phyloP scores from a whole-genome alignment of 2,113 vertebrate species.

The Zosterops lateralis region DNA sequence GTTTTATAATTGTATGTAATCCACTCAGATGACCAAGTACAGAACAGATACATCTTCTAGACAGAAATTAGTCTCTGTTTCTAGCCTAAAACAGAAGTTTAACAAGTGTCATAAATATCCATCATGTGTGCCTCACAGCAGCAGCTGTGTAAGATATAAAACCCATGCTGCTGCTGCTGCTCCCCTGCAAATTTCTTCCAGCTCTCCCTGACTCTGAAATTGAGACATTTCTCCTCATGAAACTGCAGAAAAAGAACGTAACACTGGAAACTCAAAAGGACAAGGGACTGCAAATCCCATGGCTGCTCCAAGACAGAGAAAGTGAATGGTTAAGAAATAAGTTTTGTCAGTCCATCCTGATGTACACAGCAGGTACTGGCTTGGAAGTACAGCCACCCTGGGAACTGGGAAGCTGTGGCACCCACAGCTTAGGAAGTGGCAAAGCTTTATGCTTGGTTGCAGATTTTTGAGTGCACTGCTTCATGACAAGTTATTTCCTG shows the following conservation, averaged over 20 bases:
- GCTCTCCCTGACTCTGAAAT: not conserved
- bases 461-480: not conserved
- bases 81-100: not conserved
- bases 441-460: not conserved
- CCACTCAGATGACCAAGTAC: not conserved
- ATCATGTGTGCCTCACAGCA: rapidly evolving
- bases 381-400: not conserved
- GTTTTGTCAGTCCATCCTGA: not conserved
- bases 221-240: not conserved
- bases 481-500: not conserved
- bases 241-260: not conserved
- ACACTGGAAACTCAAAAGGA: not conserved
- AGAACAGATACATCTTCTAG: not conserved
- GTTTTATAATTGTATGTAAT: not conserved
- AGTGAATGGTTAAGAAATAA: not conserved
- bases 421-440: rapidly evolving
- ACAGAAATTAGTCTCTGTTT: not conserved
- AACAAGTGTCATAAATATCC: not conserved
- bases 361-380: not conserved
- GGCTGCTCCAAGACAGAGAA: not conserved
- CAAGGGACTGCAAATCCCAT: rapidly evolving
- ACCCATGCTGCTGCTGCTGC: not conserved
- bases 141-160: not conserved
- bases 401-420: not conserved
- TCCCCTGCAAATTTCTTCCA: not conserved